phyloP scores from a whole-genome alignment of 2,797 vertebrate species.

The Thamnophis elegans region DNA sequence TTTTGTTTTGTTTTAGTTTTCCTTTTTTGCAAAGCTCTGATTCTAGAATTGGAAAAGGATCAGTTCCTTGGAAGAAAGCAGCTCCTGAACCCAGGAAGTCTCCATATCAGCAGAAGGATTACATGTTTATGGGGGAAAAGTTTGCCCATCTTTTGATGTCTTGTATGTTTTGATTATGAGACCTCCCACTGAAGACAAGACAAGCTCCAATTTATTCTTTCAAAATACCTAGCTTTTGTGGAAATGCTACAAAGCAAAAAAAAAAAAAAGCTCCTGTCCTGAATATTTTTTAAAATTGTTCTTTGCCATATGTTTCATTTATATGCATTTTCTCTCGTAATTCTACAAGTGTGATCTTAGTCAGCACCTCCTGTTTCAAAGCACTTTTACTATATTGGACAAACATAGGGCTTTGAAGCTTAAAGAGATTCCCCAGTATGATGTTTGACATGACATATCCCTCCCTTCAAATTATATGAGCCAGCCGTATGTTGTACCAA shows the following conservation, averaged over 20 bases:
- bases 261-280: not conserved
- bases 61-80: not conserved
- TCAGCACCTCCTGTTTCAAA: not conserved
- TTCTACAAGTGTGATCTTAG: not conserved
- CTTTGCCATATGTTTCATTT: not conserved
- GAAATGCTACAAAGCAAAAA: not conserved
- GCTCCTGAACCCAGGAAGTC: not conserved
- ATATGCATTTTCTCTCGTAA: not conserved
- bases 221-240: not conserved
- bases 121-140: not conserved
- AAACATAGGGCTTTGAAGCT: not conserved
- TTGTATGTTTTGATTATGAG: not conserved
- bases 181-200: not conserved
- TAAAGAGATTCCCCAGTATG: not conserved
- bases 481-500: not conserved
- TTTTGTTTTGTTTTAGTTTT: not conserved
- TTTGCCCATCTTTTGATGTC: not conserved
- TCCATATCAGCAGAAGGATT: not conserved
- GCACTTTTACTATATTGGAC: not conserved
- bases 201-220: not conserved
- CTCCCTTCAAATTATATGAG: not conserved
- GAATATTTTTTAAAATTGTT: not conserved
- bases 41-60: not conserved
- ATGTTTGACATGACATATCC: not conserved
- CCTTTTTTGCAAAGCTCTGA: not conserved